phyloP scores from a whole-genome alignment of 2,888 invertebrate genomes.

The Limnephilus marmoratus region DNA sequence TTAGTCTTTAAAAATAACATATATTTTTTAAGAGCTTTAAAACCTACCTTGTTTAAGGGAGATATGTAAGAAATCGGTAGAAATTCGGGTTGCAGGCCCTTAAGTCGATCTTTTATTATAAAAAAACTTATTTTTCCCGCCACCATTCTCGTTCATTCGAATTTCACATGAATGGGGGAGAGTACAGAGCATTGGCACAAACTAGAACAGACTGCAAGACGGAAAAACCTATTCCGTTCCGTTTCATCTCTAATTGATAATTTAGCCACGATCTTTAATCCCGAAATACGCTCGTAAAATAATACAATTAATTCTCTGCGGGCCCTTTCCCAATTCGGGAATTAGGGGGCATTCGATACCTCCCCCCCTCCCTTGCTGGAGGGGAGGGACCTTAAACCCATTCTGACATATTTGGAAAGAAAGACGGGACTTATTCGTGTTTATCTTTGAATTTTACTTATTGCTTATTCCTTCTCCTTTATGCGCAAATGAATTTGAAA shows the following conservation, averaged over 20 bases:
- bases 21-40: no score
- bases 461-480: constrained; percentile 62
- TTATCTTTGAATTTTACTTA: constrained; percentile 65
- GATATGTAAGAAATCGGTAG: no score
- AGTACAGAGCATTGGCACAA: constrained; percentile 24
- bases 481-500: constrained; percentile 53
- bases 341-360: constrained; percentile 41
- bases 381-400: background rate
- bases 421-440: constrained; percentile 53
- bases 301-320: constrained; percentile 77
- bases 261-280: constrained; percentile 76
- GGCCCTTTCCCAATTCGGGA: constrained; percentile 56
- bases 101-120: no score
- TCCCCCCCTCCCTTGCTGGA: constrained; percentile 18
- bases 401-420: constrained; percentile 52
- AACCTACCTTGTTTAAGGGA: no score
- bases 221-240: constrained; percentile 65
- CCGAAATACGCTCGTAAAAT: constrained; percentile 71
- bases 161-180: constrained; percentile 2
- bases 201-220: constrained; percentile 43
- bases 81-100: no score
- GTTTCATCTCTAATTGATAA: constrained; percentile 77
- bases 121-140: background rate
- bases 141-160: constrained; percentile 5
- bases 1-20: no score